These are phyloP conservation scores for Micromussa lordhowensis DNA, from an alignment of 92 coral and sea anemone genomes.

Conservation along the genomic window DNA sequence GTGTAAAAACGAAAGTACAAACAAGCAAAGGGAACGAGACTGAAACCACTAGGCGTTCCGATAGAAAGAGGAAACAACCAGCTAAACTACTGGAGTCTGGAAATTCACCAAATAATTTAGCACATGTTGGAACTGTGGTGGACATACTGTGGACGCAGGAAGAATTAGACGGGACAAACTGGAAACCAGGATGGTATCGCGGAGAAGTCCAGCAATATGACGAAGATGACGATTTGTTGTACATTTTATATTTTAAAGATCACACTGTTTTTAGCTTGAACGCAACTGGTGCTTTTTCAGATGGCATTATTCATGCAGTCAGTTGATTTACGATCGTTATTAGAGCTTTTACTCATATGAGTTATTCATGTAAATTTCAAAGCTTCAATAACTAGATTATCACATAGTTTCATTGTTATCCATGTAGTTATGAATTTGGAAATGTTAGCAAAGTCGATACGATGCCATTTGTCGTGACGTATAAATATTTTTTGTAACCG, in stretches of 20 bases:
- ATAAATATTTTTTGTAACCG: too few species aligned
- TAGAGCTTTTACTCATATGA: too few species aligned
- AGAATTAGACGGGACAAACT: conserved; percentile 28
- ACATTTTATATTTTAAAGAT: conserved; percentile 37
- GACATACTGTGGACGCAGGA: conserved; percentile 49
- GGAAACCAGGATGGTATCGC: conserved; percentile 49
- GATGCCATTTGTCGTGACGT: too few species aligned
- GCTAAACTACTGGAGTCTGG: neutral
- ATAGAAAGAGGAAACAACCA: conserved; percentile 1
- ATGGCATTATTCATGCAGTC: too few species aligned
- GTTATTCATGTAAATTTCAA: too few species aligned
- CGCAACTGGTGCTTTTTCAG: too few species aligned
- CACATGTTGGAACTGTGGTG: conserved; percentile 21
- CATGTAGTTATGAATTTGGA: too few species aligned
- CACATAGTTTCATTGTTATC: too few species aligned
- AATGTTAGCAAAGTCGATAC: too few species aligned
- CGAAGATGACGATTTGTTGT: conserved; percentile 10
- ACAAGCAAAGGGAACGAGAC: neutral
- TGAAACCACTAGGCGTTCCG: neutral
- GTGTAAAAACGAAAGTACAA: neutral
- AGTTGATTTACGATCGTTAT: too few species aligned
- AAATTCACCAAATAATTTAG: neutral
- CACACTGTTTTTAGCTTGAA: too few species aligned
- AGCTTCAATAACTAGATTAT: too few species aligned
- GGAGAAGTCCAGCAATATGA: conserved; percentile 56